Evolutionary conservation across 35 echinoderm and acorn worm genomes (phyloP).

Genomic region (Amphiura filiformis): DNA sequence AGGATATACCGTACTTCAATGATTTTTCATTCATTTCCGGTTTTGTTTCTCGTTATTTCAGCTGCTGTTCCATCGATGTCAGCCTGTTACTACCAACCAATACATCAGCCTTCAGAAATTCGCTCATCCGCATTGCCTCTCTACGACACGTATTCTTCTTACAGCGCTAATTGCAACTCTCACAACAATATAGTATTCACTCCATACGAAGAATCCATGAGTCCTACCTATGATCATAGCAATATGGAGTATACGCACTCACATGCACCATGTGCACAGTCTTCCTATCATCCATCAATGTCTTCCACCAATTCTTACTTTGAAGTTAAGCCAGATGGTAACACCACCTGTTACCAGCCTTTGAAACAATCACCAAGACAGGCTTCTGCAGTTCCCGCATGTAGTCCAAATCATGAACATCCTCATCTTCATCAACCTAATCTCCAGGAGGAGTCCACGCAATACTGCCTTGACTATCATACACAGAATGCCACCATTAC

Average conservation of each 20-base stretch:
- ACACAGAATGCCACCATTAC: background rate
- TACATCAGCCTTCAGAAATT: background rate
- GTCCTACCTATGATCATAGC: too few relatives aligned
- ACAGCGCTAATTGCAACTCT: too few relatives aligned
- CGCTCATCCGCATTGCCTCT: background rate
- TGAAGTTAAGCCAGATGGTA: background rate
- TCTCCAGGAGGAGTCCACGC: background rate
- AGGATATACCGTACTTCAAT: too few relatives aligned
- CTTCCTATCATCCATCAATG: too few relatives aligned
- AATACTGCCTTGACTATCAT: background rate
- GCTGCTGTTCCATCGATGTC: background rate
- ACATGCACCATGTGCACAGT: too few relatives aligned
- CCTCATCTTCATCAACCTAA: constrained; percentile 8
- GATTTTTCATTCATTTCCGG: too few relatives aligned
- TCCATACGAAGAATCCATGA: too few relatives aligned
- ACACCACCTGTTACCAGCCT: background rate
- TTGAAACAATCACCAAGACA: background rate
- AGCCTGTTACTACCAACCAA: background rate
- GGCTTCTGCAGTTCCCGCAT: background rate
- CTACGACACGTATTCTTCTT: background rate
- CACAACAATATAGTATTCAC: too few relatives aligned
- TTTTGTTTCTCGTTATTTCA: background rate
- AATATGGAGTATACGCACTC: too few relatives aligned
- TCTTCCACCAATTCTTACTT: background rate
- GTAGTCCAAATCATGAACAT: background rate